These are phyloP conservation scores for Anticlea derivata DNA, from an alignment of 2,888 invertebrate genomes.

Conservation along the genomic window DNA sequence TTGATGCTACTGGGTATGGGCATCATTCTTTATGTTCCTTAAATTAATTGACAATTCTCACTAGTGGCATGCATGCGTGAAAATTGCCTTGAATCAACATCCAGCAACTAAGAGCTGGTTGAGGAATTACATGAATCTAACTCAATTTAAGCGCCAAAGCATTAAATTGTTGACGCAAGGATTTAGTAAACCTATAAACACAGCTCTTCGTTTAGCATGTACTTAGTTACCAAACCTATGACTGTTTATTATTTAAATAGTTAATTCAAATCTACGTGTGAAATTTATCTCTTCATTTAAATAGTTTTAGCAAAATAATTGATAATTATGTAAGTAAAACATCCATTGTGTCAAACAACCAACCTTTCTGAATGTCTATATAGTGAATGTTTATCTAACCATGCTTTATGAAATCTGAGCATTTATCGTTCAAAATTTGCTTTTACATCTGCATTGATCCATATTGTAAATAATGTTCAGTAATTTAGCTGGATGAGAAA, in stretches of 20 bases:
- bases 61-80: slow-evolving; percentile 57
- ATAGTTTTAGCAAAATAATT: too few relatives aligned
- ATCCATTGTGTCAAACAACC: neutral
- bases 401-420: slow-evolving; percentile 4
- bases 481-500: too few relatives aligned
- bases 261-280: neutral
- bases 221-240: neutral
- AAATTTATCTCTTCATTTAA: too few relatives aligned
- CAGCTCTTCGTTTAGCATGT: slow-evolving; percentile 21
- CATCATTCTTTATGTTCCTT: neutral
- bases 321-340: too few relatives aligned
- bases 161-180: neutral
- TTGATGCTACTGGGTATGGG: too few relatives aligned
- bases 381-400: neutral
- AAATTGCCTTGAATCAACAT: slow-evolving; percentile 34
- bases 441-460: neutral
- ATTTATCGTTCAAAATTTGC: slow-evolving; percentile 9
- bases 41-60: slow-evolving; percentile 32
- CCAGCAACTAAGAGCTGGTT: slow-evolving; percentile 43
- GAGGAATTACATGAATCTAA: neutral
- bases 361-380: neutral
- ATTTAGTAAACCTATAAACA: neutral
- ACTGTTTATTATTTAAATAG: neutral
- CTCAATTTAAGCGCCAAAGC: too few relatives aligned
- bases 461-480: neutral